A percentile compares a stretch with the other conserved stretches of the same genome.
phyloP scores from a whole-genome alignment of 2,888 invertebrate species.

The Leptinotarsa peninsularis region DNA sequence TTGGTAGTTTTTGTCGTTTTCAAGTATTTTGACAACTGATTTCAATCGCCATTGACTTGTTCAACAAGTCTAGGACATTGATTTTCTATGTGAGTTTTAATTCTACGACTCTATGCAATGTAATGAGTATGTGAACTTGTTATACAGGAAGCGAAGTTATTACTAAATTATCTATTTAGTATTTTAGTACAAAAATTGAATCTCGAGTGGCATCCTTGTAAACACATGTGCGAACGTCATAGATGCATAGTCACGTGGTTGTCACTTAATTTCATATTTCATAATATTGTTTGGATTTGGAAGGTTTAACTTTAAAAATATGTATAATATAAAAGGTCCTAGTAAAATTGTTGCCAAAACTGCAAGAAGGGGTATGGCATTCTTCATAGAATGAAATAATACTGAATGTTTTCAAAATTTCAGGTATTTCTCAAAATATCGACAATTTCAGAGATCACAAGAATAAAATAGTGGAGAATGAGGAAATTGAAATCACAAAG shows the following conservation, averaged over 20 bases:
- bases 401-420: slow-evolving; percentile 22
- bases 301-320: slow-evolving; percentile 56
- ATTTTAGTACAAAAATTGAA: no score
- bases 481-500: slow-evolving; percentile 76
- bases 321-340: slow-evolving; percentile 91
- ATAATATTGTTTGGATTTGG: slow-evolving; percentile 21
- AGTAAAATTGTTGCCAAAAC: slow-evolving; percentile 91
- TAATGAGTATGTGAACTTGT: no score
- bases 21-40: no score
- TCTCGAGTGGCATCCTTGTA: neutral
- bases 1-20: no score
- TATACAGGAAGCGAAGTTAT: no score
- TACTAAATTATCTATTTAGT: no score
- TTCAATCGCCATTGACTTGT: no score
- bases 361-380: slow-evolving; percentile 73
- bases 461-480: slow-evolving; percentile 76
- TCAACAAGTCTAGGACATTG: no score
- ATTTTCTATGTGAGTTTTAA: no score
- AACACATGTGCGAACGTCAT: neutral
- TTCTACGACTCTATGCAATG: no score
- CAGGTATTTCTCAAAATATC: slow-evolving; percentile 84
- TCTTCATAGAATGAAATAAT: slow-evolving; percentile 2
- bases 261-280: slow-evolving; percentile 11
- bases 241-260: slow-evolving; percentile 7
- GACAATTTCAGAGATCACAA: slow-evolving; percentile 81